Conservation (phyloP, 2,113 vertebrate genomes). For the Phalacrocorax pelagicus region DNA sequence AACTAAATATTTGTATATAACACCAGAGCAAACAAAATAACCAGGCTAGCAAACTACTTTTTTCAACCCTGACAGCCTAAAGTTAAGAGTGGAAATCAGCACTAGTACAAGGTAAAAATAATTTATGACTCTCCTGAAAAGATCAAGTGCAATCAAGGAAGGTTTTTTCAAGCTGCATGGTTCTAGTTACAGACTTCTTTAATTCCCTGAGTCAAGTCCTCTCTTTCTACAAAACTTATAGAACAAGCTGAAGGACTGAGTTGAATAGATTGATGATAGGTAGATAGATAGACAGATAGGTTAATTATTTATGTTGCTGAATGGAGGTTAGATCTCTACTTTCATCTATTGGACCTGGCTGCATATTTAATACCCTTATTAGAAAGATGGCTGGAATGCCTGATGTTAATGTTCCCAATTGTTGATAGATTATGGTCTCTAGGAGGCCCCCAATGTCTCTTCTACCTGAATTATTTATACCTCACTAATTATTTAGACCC, state of each 20-base stretch:
- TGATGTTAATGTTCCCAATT: neutral
- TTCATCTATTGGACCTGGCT: neutral
- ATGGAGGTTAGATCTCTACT: neutral
- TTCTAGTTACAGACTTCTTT: neutral
- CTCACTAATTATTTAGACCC: slow-evolving; percentile 6
- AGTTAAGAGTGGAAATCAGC: neutral
- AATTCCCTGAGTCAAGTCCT: neutral
- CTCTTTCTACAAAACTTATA: neutral
- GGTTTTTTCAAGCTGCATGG: neutral
- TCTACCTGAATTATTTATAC: slow-evolving; percentile 3
- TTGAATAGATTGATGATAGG: neutral
- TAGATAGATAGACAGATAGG: neutral
- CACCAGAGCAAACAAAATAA: neutral
- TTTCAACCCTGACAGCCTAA: neutral
- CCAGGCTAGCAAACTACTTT: neutral
- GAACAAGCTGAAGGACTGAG: neutral
- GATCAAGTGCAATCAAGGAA: neutral
- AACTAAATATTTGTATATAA: neutral
- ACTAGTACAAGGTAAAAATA: neutral
- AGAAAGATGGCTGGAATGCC: neutral
- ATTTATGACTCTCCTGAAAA: neutral
- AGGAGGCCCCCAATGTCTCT: neutral
- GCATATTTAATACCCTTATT: slow-evolving; percentile 17
- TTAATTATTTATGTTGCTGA: slow-evolving; percentile 38
- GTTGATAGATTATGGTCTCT: neutral